phyloP scores from a whole-genome alignment of 1,140 invertebrate genomes.

The Tachypleus tridentatus region DNA sequence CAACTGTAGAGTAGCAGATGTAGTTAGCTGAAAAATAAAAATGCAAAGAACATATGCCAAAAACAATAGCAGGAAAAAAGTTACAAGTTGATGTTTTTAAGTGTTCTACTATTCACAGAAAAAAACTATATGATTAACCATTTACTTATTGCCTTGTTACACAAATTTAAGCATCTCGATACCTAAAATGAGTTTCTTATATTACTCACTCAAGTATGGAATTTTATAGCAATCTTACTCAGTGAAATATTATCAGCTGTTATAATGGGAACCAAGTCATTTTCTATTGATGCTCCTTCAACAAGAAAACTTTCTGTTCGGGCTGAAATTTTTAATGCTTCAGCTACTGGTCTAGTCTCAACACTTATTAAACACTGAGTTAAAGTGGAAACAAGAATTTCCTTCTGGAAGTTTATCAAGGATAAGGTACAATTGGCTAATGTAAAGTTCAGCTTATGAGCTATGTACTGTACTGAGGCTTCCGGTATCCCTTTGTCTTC shows the following conservation, averaged over 20 bases:
- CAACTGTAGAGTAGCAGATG: too few relatives aligned
- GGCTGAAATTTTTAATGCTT: constrained; percentile 55
- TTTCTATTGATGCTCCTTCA: constrained; percentile 58
- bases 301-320: constrained; percentile 63
- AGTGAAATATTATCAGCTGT: constrained; percentile 53
- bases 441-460: constrained; percentile 62
- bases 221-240: constrained; percentile 33
- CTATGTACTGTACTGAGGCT: constrained; percentile 1
- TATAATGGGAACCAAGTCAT: constrained; percentile 56
- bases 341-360: constrained; percentile 54
- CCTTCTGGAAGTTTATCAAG: constrained; percentile 52
- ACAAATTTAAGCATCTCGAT: too few relatives aligned
- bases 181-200: too few relatives aligned
- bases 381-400: constrained; percentile 57
- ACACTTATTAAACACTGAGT: constrained; percentile 57
- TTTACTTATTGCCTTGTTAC: too few relatives aligned
- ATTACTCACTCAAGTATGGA: too few relatives aligned
- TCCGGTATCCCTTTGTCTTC: background rate
- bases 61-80: too few relatives aligned
- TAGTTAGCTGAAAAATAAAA: too few relatives aligned
- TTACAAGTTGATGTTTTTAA: too few relatives aligned
- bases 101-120: too few relatives aligned
- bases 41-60: too few relatives aligned
- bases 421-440: constrained; percentile 58
- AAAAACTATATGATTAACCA: too few relatives aligned